Base-by-base conservation (phyloP, 2,797 vertebrate genomes). In the Triplophysa yarkandensis region DNA sequence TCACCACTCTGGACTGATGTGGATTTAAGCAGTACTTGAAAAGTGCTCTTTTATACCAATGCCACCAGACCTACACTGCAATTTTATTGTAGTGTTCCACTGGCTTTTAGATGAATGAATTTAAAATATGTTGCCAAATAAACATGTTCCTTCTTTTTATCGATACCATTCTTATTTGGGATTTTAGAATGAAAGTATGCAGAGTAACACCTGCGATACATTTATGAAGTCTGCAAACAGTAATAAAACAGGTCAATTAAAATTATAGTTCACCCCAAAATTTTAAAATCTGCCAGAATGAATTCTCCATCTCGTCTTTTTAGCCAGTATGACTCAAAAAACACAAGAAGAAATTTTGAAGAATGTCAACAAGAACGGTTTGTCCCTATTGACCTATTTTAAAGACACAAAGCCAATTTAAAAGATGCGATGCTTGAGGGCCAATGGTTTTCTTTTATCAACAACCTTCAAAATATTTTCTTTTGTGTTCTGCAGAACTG, bases 71-170 rank as follows among this genome's bases (percentile, higher is more conserved):
- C 41, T 61, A 72, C 16, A 32, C 70, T 83, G 67, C 74, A 68
- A 50, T 68, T 81, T 43, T 78, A 69, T 78, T 72, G 81, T 79
- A 39, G 54, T 36, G 82, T 82, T 83, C 60, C 69, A 77, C 64
- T 82, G 69, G 73, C 74, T 81, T 58, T 80, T 77, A 60, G 81
- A 83, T 43, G 62, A 55, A n/a, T 57, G 65, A 70, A 63, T 74
- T 78, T 41, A 68, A 68, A 80, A 68, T 77, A 74, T 84, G 80
- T 89, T 87, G 85, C 83, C 48, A 81, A 93, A 92, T 92, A 92
- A 93, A 90, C 80, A 73, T 36, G 78, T 86, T 84, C 88, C 87
- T 80, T 89, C 85, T 76, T 58, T 71, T 43, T 79, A 61, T 52
- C 21, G 46, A 1, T 25, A 64, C 62, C 19, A 76, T 64, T 75